Percentiles rank a stretch among this genome's conserved stretches.
Conservation (phyloP, 2,113 vertebrate genomes). For the Microcebus jonahi region DNA sequence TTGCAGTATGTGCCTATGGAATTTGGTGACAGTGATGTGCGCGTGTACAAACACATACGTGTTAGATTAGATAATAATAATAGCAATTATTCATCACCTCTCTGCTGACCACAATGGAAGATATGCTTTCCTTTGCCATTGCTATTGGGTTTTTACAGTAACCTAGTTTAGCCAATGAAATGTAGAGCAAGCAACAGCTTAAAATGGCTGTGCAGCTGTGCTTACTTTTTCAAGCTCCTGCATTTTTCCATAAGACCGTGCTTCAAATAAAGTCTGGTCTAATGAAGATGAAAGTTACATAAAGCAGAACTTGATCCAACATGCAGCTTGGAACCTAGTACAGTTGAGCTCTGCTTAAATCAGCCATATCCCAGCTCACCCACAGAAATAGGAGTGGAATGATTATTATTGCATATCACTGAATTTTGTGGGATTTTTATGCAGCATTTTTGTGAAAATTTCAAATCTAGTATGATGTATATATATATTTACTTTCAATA, state of each 20-base stretch:
- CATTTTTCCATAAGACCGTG: not conserved
- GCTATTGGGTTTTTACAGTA: not conserved
- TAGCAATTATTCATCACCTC: not conserved
- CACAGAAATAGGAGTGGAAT: not conserved
- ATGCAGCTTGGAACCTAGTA: not conserved
- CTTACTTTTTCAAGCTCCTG: not conserved
- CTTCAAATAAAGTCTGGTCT: not conserved
- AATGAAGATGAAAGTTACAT: not conserved
- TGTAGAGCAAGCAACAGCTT: not conserved
- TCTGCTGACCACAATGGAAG: not conserved
- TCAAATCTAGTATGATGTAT: not conserved
- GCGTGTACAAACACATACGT: fast-evolving
- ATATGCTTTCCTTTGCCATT: not conserved
- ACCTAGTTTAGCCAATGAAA: not conserved
- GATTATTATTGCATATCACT: not conserved
- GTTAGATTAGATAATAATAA: not conserved
- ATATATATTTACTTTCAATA: not conserved
- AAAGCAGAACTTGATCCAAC: not conserved
- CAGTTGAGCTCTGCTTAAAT: not conserved
- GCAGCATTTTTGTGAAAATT: not conserved
- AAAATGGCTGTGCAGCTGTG: not conserved
- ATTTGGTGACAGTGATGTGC: not conserved
- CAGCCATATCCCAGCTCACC: not conserved
- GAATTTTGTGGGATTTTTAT: not conserved
- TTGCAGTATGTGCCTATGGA: not conserved